These are phyloP conservation scores for Orthosia gothica DNA, from an alignment of 2,888 invertebrate genomes.

Conservation along the genomic window DNA sequence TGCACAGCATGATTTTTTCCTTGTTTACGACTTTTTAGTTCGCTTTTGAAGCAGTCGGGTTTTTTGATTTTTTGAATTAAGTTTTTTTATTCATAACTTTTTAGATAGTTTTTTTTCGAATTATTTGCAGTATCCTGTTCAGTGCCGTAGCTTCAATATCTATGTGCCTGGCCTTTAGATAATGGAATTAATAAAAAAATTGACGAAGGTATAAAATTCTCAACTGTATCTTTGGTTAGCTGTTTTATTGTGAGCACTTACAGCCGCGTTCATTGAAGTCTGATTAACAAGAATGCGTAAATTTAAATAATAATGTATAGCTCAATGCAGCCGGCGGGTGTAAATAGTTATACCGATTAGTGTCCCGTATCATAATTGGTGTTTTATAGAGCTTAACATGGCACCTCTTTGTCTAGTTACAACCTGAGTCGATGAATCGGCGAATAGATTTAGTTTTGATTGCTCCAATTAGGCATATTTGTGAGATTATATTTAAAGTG, in stretches of 20 bases:
- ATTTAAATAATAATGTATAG: conserved; percentile 28
- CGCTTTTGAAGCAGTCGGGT: too few relatives aligned
- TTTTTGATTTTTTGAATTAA: too few relatives aligned
- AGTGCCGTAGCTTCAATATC: neutral
- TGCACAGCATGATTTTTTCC: too few relatives aligned
- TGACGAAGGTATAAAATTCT: neutral
- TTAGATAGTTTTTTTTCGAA: too few relatives aligned
- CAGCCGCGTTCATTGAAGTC: conserved; percentile 22
- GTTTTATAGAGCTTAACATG: neutral
- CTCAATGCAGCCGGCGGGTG: neutral
- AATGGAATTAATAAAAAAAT: neutral
- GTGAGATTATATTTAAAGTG: neutral
- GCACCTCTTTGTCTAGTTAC: conserved; percentile 11
- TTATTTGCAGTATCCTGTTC: neutral
- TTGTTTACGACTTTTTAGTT: too few relatives aligned
- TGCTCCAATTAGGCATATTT: neutral
- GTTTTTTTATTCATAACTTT: too few relatives aligned
- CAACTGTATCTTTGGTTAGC: neutral
- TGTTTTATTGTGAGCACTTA: neutral
- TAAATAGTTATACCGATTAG: conserved; percentile 9
- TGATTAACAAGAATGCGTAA: conserved; percentile 44
- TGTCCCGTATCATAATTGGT: conserved; percentile 24
- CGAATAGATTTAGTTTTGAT: neutral
- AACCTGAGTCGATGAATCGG: neutral
- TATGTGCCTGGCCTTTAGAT: neutral